Evolutionary conservation across 2,797 vertebrate species (phyloP), one percentile per base, ranked within the genome.

Genomic region (Argyrosomus regius): DNA sequence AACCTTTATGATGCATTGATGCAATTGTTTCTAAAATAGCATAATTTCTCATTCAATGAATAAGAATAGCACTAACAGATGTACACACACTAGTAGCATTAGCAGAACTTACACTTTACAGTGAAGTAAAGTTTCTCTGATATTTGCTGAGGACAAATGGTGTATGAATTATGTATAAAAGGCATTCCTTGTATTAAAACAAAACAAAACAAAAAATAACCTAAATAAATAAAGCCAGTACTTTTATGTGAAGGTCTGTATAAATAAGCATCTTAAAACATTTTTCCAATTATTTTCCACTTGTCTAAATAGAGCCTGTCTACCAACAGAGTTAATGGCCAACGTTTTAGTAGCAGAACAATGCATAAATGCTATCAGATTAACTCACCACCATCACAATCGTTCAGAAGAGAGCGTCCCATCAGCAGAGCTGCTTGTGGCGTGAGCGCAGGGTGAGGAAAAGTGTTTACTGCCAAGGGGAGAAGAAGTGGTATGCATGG

Each of bases 391-490:
- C 22, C 1, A 10, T 28, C 24, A 4, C 48, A 68, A 10, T 73
- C 39, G 24, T 45, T 49, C 28, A 61, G 31, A 52, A 20, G 13
- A 6, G 49, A 64, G 43, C 16, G 4, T 12, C 18, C 56, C 46
- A 14, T 63, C 58, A 35, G 49, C 62, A n/a, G 28, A 62, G 72
- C 52, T 46, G 59, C 66, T 73, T 12, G 35, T 4, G 17, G 54
- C 22, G 4, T 18, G 22, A 72, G 46, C 3, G 1, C 61, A 54
- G 24, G 1, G 1, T 49, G 70, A 61, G 52, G 43, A 68, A 56
- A 53, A 67, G 24, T 45, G 50, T 78, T 74, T 66, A 20, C 66
- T 58, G 66, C 62, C 72, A 62, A 65, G 17, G 48, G 50, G 20
- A 78, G 72, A 77, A 53, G 43, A 28, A 31, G 60, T 17, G 5